These are phyloP conservation scores for Microtus richardsoni DNA, from an alignment of 2,113 vertebrate genomes.

Conservation along the genomic window DNA sequence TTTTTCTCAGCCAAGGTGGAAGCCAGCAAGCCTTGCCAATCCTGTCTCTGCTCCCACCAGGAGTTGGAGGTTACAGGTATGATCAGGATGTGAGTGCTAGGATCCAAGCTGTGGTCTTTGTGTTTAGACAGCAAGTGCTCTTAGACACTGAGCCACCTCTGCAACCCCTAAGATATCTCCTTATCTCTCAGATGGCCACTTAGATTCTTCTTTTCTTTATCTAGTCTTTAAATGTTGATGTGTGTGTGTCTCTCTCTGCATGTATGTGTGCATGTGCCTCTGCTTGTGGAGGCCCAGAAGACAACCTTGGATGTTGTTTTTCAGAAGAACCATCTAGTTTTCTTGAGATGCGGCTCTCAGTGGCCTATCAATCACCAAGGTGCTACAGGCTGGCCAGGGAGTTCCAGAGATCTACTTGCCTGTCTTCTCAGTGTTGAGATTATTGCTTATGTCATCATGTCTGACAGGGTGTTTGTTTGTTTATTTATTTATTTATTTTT, in stretches of 20 bases:
- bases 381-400: neutral
- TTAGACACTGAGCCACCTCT: neutral
- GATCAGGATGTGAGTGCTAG: neutral
- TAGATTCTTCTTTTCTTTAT: neutral
- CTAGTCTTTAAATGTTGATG: neutral
- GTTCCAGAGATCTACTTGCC: neutral
- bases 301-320: neutral
- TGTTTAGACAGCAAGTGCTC: neutral
- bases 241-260: neutral
- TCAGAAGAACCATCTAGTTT: neutral
- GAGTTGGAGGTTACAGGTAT: neutral
- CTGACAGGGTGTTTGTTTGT: neutral
- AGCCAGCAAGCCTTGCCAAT: neutral
- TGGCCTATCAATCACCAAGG: neutral
- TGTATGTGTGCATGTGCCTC: neutral
- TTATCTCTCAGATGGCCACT: neutral
- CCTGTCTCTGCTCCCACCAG: neutral
- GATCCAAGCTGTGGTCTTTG: neutral
- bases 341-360: neutral
- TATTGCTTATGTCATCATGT: neutral
- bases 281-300: neutral
- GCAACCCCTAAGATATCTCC: neutral
- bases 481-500: no score
- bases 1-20: neutral
- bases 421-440: neutral